Percentiles rank a stretch among this genome's conserved stretches.
phyloP scores from a whole-genome alignment of 1,140 invertebrate species.

The Aethina tumida region DNA sequence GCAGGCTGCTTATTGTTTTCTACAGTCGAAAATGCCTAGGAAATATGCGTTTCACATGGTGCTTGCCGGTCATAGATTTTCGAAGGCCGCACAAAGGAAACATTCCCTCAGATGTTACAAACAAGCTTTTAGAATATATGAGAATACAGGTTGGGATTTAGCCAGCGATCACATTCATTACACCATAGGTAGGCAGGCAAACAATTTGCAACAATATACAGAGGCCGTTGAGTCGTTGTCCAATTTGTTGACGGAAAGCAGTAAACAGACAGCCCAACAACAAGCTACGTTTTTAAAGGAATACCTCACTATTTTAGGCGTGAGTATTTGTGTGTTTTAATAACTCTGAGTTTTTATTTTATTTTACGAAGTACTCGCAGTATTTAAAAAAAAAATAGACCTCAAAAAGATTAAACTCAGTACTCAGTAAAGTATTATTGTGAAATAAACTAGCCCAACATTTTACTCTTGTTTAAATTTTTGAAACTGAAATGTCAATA shows the following conservation, averaged over 20 bases:
- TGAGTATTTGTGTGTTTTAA: too few relatives aligned
- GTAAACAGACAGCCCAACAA: slow-evolving; percentile 64
- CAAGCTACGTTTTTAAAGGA: slow-evolving; percentile 81
- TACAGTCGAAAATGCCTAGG: slow-evolving; percentile 67
- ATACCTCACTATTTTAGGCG: slow-evolving; percentile 74
- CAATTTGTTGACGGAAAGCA: slow-evolving; percentile 63
- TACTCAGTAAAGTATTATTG: too few relatives aligned
- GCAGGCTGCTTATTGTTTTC: slow-evolving; percentile 90
- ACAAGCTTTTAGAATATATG: slow-evolving; percentile 84
- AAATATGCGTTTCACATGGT: slow-evolving; percentile 98
- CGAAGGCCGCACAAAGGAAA: slow-evolving; percentile 81
- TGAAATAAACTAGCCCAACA: too few relatives aligned
- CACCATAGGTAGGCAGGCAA: slow-evolving; percentile 81
- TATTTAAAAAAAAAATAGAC: too few relatives aligned
- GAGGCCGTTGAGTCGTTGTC: slow-evolving; percentile 72
- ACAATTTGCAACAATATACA: slow-evolving; percentile 62
- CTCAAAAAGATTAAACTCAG: too few relatives aligned
- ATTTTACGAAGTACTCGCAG: too few relatives aligned
- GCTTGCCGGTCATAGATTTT: slow-evolving; percentile 84
- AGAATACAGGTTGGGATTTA: slow-evolving; percentile 73
- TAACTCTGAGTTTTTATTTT: too few relatives aligned
- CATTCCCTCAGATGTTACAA: slow-evolving; percentile 87
- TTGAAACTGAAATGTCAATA: too few relatives aligned
- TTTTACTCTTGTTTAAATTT: too few relatives aligned
- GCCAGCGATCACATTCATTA: slow-evolving; percentile 93